Conservation (phyloP, 1,140 invertebrate species). For the Theocolax elegans region DNA sequence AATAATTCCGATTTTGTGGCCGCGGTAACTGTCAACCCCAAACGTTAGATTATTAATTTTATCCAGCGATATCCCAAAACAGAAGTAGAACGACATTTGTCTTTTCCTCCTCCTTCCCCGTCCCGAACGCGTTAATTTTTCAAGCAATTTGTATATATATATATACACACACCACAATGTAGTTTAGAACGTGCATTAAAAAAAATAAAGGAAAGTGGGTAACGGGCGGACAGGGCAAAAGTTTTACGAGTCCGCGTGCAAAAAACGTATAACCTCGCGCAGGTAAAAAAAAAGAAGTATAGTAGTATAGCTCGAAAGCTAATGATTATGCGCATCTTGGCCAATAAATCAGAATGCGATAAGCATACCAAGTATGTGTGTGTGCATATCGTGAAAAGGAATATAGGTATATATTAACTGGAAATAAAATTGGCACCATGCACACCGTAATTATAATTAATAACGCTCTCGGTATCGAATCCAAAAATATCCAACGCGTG, state of each 20-base stretch:
- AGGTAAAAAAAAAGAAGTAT: neutral
- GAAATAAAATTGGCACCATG: neutral
- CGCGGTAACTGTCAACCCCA: too few relatives aligned
- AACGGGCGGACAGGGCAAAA: neutral
- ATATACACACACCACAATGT: neutral
- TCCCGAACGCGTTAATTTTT: too few relatives aligned
- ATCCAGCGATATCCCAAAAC: neutral
- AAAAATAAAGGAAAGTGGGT: too few relatives aligned
- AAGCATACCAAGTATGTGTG: neutral
- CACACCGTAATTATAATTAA: constrained; percentile 26
- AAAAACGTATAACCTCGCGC: neutral
- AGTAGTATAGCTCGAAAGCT: neutral
- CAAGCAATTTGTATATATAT: neutral
- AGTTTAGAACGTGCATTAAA: neutral
- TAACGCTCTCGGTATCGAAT: neutral
- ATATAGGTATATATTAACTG: neutral
- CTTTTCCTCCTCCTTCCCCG: neutral
- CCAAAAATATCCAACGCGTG: too few relatives aligned
- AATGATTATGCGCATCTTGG: neutral
- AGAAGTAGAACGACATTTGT: neutral
- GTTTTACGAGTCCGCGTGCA: neutral
- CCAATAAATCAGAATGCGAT: neutral
- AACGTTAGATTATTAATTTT: neutral
- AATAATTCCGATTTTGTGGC: too few relatives aligned
- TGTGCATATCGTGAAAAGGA: neutral